These are phyloP conservation scores for Pecten maximus DNA, from an alignment of 2,888 invertebrate species.

Conservation along the genomic window DNA sequence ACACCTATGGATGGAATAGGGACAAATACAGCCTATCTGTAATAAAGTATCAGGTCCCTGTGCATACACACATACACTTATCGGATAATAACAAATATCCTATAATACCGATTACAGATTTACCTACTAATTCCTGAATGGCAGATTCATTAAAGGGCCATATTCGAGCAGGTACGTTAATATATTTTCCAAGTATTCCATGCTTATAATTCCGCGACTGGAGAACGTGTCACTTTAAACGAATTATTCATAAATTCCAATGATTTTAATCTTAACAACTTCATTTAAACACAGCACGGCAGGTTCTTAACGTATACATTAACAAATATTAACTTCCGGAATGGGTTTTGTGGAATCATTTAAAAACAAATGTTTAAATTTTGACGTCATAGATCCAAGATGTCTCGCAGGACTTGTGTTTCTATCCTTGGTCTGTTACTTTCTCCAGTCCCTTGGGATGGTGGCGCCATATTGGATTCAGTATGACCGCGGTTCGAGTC, in stretches of 20 bases:
- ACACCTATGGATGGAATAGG: too few relatives aligned
- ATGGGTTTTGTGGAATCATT: neutral
- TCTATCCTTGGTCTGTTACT: constrained; percentile 6
- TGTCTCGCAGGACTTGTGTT: neutral
- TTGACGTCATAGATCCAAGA: neutral
- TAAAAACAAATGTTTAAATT: neutral
- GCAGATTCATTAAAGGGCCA: neutral
- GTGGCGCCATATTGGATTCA: neutral
- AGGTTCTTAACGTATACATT: too few relatives aligned
- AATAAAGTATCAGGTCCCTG: too few relatives aligned
- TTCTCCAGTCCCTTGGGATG: constrained; percentile 1
- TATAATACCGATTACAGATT: neutral
- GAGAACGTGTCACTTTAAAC: neutral
- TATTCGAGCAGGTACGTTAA: neutral
- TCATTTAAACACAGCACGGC: too few relatives aligned
- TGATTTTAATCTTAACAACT: too few relatives aligned
- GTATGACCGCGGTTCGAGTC: neutral
- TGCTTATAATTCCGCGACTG: neutral
- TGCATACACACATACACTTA: neutral
- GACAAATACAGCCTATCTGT: too few relatives aligned
- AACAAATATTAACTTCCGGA: neutral
- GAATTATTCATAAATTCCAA: neutral
- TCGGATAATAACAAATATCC: neutral
- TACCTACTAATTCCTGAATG: neutral
- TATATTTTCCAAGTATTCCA: neutral